phyloP scores from a whole-genome alignment of 2,113 vertebrate species.

The Cricetomys ansorgei region DNA sequence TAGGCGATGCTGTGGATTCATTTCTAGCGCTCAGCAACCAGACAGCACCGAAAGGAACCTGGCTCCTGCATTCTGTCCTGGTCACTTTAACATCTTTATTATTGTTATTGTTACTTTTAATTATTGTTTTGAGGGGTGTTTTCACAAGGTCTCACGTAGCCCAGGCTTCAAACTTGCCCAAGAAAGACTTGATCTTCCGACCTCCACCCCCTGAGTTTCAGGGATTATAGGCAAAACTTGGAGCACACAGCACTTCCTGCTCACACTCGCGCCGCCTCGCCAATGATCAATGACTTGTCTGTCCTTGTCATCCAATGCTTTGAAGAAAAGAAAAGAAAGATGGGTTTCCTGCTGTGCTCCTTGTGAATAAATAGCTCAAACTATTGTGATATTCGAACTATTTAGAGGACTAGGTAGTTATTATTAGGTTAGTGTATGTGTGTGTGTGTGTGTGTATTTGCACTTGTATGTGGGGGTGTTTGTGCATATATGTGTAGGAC shows the following conservation, averaged over 20 bases:
- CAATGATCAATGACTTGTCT: not conserved
- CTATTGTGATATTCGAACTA: not conserved
- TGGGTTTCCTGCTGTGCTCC: slow-evolving; percentile 13
- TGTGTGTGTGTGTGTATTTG: not conserved
- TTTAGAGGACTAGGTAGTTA: not conserved
- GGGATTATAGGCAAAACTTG: not conserved
- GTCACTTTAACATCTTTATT: not conserved
- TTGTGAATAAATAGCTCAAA: slow-evolving; percentile 58
- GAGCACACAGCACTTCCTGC: not conserved
- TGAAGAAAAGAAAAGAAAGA: slow-evolving; percentile 41
- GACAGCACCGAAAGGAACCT: not conserved
- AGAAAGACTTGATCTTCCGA: too few species aligned
- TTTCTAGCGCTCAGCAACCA: not conserved
- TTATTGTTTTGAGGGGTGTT: not conserved
- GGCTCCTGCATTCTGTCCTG: not conserved
- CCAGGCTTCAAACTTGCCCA: not conserved
- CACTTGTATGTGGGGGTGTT: not conserved
- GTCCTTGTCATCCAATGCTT: slow-evolving; percentile 55
- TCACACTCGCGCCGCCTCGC: not conserved
- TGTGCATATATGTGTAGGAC: not conserved
- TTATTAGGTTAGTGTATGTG: not conserved
- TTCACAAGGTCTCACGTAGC: not conserved
- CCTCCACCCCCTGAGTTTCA: not conserved
- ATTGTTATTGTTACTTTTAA: not conserved
- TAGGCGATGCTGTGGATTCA: not conserved